A percentile compares a stretch with the other conserved stretches of the same genome.
These are phyloP conservation scores for Ophion ventricosus DNA, from an alignment of 2,888 invertebrate genomes.

Conservation along the genomic window DNA sequence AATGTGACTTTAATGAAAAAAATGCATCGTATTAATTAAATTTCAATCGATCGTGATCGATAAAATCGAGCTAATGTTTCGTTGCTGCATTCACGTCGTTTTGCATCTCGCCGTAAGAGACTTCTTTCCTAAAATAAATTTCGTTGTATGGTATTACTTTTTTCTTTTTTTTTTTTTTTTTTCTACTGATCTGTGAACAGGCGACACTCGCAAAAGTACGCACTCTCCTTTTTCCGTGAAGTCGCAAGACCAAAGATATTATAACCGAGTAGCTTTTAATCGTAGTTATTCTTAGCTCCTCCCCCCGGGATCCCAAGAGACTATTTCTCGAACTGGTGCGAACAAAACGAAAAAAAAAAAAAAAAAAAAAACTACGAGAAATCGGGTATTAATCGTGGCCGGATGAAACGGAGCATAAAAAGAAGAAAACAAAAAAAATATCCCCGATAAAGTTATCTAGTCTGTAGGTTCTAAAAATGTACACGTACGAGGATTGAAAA, in stretches of 20 bases:
- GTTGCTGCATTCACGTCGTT: slow-evolving; percentile 36
- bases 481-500: slow-evolving; percentile 12
- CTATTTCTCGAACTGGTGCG: neutral
- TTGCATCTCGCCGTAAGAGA: neutral
- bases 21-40: neutral
- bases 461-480: slow-evolving; percentile 67
- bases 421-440: slow-evolving; percentile 32
- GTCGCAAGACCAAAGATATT: neutral
- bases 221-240: neutral
- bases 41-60: slow-evolving; percentile 14
- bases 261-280: neutral
- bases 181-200: neutral
- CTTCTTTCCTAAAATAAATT: neutral
- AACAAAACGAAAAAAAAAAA: neutral
- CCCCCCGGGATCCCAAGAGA: neutral
- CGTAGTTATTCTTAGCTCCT: neutral
- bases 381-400: slow-evolving; percentile 19
- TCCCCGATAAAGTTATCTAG: slow-evolving; percentile 68
- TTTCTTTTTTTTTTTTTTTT: too few relatives aligned
- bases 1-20: neutral
- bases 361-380: neutral
- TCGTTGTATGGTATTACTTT: neutral
- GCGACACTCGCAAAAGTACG: neutral
- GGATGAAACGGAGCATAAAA: slow-evolving; percentile 10
- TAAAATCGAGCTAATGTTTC: slow-evolving; percentile 21